phyloP scores from a whole-genome alignment of 2,113 vertebrate genomes.

The Pterophyllum scalare region DNA sequence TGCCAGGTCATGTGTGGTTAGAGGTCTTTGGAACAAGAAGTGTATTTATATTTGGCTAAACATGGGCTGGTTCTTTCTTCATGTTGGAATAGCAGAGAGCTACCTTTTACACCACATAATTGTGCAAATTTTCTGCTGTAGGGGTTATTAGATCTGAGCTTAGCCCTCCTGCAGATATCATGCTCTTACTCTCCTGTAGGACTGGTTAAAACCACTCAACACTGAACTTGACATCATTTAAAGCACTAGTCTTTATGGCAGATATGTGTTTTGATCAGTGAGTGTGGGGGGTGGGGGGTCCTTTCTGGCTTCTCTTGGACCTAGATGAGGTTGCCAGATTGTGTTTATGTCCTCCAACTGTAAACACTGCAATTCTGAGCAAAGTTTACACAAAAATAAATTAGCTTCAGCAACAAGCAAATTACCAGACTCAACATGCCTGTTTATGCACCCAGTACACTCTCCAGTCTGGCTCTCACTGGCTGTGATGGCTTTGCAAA shows the following conservation, averaged over 20 bases:
- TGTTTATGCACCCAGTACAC: neutral
- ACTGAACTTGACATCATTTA: neutral
- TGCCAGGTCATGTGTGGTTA: slow-evolving; percentile 46
- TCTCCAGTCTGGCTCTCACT: neutral
- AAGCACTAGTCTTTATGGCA: neutral
- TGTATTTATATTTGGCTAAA: neutral
- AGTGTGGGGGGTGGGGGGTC: neutral
- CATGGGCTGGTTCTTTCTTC: neutral
- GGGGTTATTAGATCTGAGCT: neutral
- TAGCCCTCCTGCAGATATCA: neutral
- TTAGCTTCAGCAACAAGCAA: neutral
- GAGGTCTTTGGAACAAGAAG: slow-evolving; percentile 9
- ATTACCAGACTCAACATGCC: neutral
- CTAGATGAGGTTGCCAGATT: neutral
- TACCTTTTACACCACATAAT: neutral
- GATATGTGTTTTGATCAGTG: neutral
- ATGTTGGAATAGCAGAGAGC: neutral
- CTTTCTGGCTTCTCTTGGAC: neutral
- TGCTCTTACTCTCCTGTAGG: neutral
- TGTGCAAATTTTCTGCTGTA: neutral
- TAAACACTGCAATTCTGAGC: neutral
- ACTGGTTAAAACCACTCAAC: neutral
- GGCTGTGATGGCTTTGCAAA: neutral
- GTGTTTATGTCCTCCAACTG: neutral
- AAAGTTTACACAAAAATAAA: slow-evolving; percentile 16